A percentile compares a stretch with the other conserved stretches of the same genome.
Evolutionary conservation across 2,113 vertebrate genomes (phyloP).

Genomic region (Rhinoptilus africanus): DNA sequence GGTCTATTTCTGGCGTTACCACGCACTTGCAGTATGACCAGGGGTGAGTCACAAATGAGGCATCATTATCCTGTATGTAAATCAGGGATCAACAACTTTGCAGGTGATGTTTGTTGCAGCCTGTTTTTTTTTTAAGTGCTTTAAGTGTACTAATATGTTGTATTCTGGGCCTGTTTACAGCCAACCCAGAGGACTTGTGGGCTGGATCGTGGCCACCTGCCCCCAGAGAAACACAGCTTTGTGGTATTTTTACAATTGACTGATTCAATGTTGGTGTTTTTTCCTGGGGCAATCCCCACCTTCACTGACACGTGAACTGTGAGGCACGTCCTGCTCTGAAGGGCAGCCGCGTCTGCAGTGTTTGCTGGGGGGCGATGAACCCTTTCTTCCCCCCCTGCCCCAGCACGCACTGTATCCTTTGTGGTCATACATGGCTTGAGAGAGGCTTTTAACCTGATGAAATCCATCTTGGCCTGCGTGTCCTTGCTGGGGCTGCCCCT

Average conservation of each 20-base stretch:
- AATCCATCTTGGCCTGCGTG: accelerated
- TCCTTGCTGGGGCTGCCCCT: no score
- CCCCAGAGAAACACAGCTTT: neutral
- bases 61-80: slow-evolving; percentile 19
- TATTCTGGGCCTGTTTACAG: neutral
- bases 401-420: accelerated
- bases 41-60: slow-evolving; percentile 2
- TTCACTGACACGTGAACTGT: neutral
- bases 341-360: neutral
- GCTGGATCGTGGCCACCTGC: neutral
- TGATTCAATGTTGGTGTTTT: neutral
- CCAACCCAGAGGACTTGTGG: neutral
- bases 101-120: slow-evolving; percentile 38
- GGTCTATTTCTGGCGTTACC: slow-evolving; percentile 19
- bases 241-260: neutral
- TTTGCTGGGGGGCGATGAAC: neutral
- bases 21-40: neutral
- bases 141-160: neutral
- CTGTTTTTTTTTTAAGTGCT: neutral
- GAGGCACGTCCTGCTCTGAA: neutral
- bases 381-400: neutral
- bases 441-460: neutral
- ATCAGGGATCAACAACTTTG: neutral
- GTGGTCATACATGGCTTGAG: neutral
- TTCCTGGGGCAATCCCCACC: slow-evolving; percentile 5